Evolutionary conservation across 2,797 vertebrate species (phyloP).

Genomic region (Agapornis canus): DNA sequence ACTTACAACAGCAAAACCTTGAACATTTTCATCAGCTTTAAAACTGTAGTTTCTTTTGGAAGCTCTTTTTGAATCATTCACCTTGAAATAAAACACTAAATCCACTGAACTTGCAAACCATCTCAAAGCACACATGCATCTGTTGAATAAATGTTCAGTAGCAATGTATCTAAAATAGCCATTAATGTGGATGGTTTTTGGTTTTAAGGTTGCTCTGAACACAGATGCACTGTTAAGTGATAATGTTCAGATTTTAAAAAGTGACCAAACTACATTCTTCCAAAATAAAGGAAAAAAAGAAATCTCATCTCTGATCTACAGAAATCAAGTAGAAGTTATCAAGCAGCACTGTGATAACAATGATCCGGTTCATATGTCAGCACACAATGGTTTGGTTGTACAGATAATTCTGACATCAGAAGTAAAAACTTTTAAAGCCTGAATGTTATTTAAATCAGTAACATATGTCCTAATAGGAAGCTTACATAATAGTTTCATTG

Average conservation of each 20-base stretch:
- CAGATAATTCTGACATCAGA: conserved; percentile 39
- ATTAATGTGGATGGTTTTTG: not conserved
- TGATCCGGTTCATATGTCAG: not conserved
- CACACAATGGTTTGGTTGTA: conserved; percentile 27
- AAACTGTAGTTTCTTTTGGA: not conserved
- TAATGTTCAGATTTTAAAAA: not conserved
- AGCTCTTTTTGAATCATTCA: not conserved
- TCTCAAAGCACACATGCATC: not conserved
- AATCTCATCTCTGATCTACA: not conserved
- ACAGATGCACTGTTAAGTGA: not conserved
- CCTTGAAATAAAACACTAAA: not conserved
- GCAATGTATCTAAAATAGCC: not conserved
- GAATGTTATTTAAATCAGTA: conserved; percentile 47
- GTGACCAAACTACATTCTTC: not conserved
- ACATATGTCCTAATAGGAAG: conserved; percentile 40
- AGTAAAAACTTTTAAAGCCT: conserved; percentile 29
- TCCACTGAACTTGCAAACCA: not conserved
- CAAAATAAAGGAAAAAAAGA: not conserved
- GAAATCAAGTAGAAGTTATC: conserved; percentile 5
- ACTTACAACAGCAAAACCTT: not conserved
- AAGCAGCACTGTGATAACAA: not conserved
- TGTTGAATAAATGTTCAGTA: not conserved
- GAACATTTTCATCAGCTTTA: not conserved
- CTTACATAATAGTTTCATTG: conserved; percentile 43
- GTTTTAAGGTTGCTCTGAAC: not conserved